Conservation (phyloP, 2,797 vertebrate species). For the Knipowitschia caucasica region DNA sequence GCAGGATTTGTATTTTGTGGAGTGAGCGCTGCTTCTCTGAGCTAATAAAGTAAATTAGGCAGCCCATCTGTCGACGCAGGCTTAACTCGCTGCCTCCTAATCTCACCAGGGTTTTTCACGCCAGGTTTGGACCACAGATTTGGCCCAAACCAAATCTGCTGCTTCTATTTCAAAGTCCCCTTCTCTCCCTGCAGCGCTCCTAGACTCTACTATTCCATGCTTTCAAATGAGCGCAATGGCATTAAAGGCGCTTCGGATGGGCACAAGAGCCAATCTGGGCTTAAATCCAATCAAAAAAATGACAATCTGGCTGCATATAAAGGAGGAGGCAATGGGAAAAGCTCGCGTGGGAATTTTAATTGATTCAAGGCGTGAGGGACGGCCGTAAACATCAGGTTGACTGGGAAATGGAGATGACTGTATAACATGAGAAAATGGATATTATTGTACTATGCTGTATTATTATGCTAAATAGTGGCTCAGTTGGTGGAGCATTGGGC, state of each 20-base stretch:
- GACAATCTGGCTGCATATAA: conserved; percentile 5
- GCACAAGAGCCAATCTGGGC: conserved; percentile 21
- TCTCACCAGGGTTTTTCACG: conserved; percentile 61
- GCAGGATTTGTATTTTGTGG: conserved; percentile 44
- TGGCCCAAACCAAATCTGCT: conserved; percentile 58
- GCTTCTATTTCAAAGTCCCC: conserved; percentile 30
- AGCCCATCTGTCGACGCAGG: conserved; percentile 68
- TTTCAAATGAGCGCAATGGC: conserved; percentile 17
- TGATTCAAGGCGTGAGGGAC: conserved; percentile 20
- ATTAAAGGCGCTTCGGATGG: conserved; percentile 19
- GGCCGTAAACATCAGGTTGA: background rate
- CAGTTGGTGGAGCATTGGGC: too few species aligned
- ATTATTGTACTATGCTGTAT: too few species aligned
- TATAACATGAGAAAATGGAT: too few species aligned
- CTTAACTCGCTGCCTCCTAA: conserved; percentile 65
- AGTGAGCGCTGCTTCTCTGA: conserved; percentile 27
- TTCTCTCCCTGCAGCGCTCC: background rate
- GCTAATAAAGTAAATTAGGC: conserved; percentile 75
- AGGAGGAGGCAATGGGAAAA: conserved; percentile 1
- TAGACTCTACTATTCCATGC: conserved; percentile 5
- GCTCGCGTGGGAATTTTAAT: conserved; percentile 27
- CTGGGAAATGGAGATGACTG: background rate
- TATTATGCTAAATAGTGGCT: too few species aligned
- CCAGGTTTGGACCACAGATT: conserved; percentile 64
- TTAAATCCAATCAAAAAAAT: conserved; percentile 24